Conservation (phyloP, 53 echinoderm and acorn worm species). For the Apostichopus leukothele region DNA sequence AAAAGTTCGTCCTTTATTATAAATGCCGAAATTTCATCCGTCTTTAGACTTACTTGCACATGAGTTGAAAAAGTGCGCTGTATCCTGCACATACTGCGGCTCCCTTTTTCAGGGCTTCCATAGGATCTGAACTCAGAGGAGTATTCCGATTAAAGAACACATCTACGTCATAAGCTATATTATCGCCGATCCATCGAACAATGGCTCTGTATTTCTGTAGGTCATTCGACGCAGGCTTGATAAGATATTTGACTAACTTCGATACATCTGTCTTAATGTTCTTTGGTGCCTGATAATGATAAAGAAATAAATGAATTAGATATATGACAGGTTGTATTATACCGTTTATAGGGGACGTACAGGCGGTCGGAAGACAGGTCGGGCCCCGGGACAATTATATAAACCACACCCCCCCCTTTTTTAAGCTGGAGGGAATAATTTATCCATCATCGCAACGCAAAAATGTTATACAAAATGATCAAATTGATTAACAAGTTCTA, state of each 20-base stretch:
- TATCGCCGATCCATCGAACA: conserved; percentile 57
- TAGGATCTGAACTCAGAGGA: background rate
- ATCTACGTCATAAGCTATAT: conserved; percentile 52
- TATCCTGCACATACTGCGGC: conserved; percentile 54
- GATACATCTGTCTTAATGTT: conserved; percentile 24
- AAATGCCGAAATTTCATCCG: background rate
- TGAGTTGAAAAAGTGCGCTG: conserved; percentile 20
- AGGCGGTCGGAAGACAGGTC: too few species aligned
- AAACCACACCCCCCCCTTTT: too few species aligned
- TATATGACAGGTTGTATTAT: too few species aligned
- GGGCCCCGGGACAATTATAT: too few species aligned
- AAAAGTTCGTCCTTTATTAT: background rate
- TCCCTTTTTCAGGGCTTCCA: conserved; percentile 42
- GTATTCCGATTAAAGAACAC: background rate
- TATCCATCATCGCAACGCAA: too few species aligned
- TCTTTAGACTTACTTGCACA: conserved; percentile 56
- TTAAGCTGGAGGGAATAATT: too few species aligned
- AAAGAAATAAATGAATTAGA: background rate
- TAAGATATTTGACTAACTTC: conserved; percentile 50
- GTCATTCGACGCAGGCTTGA: conserved; percentile 31
- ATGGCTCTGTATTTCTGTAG: conserved; percentile 55
- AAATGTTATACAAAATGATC: too few species aligned
- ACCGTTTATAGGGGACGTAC: too few species aligned
- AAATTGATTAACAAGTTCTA: too few species aligned
- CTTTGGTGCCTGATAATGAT: conserved; percentile 28